Percentiles rank a stretch among this genome's conserved stretches.
phyloP scores from a whole-genome alignment of 2,888 invertebrate species.

The Morpho achilles region DNA sequence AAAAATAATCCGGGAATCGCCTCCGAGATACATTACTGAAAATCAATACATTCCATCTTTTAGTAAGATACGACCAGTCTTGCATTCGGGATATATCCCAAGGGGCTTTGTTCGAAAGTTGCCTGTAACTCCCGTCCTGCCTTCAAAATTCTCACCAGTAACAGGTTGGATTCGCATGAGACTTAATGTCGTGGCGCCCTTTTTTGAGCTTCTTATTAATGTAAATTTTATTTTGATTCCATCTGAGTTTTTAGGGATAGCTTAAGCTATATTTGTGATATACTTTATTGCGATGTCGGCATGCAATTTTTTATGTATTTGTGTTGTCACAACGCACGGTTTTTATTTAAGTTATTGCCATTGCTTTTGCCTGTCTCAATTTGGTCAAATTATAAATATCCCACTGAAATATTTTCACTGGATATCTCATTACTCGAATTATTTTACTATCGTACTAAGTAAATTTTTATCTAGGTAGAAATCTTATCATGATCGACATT shows the following conservation, averaged over 20 bases:
- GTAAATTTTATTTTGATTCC: slow-evolving; percentile 30
- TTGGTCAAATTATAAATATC: slow-evolving; percentile 9
- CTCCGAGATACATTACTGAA: slow-evolving; percentile 60
- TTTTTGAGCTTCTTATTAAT: slow-evolving; percentile 28
- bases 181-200: slow-evolving; percentile 32
- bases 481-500: too few species aligned
- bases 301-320: slow-evolving; percentile 29
- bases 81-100: slow-evolving; percentile 45
- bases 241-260: slow-evolving; percentile 14
- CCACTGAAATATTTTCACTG: too few species aligned
- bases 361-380: slow-evolving; percentile 13
- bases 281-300: slow-evolving; percentile 32
- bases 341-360: slow-evolving; percentile 5
- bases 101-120: slow-evolving; percentile 74
- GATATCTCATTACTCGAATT: too few species aligned
- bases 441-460: too few species aligned
- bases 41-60: slow-evolving; percentile 39
- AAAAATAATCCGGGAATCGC: slow-evolving; percentile 54
- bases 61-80: slow-evolving; percentile 47
- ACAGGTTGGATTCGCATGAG: slow-evolving; percentile 69
- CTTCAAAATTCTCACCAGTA: slow-evolving; percentile 72
- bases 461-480: too few species aligned
- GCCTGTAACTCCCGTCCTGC: slow-evolving; percentile 68
- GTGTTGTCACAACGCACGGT: slow-evolving; percentile 29
- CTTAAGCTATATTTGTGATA: slow-evolving; percentile 33